Evolutionary conservation across 2,113 vertebrate genomes (phyloP).

Genomic region (Ctenodactylus gundi): DNA sequence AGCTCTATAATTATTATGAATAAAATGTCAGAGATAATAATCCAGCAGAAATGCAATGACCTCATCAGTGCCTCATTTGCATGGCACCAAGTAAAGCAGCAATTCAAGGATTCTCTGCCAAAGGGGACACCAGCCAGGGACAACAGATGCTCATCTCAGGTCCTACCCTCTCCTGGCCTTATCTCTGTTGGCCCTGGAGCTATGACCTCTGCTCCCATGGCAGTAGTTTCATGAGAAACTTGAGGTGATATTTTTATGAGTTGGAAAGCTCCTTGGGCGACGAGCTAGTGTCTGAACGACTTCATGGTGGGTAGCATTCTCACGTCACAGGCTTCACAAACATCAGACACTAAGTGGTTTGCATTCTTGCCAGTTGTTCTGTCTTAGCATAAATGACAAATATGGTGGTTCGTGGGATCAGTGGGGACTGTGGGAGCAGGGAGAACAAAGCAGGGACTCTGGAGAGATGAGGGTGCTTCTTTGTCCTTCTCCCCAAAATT

Average conservation of each 20-base stretch:
- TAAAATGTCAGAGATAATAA: constrained; percentile 80
- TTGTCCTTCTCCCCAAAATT: too few relatives aligned
- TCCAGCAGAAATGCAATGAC: constrained; percentile 69
- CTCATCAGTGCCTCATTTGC: constrained; percentile 74
- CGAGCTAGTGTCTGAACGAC: neutral
- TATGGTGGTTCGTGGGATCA: fast-evolving
- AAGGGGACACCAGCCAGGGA: constrained; percentile 34
- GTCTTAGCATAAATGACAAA: neutral
- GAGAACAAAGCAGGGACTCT: fast-evolving
- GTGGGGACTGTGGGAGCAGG: fast-evolving
- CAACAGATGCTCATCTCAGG: neutral
- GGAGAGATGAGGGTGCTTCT: neutral
- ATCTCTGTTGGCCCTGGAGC: neutral
- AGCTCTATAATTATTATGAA: constrained; percentile 79
- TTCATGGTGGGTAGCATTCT: fast-evolving
- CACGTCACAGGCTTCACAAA: neutral
- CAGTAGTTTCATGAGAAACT: neutral
- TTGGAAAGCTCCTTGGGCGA: neutral
- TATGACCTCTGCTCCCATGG: neutral
- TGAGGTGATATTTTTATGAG: neutral
- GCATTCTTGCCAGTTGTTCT: neutral
- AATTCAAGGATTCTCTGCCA: constrained; percentile 42
- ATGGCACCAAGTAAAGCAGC: constrained; percentile 37
- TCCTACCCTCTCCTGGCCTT: neutral
- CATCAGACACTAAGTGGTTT: neutral